Base-by-base conservation (phyloP, 2,113 vertebrate species). In the Pteropus alecto region DNA sequence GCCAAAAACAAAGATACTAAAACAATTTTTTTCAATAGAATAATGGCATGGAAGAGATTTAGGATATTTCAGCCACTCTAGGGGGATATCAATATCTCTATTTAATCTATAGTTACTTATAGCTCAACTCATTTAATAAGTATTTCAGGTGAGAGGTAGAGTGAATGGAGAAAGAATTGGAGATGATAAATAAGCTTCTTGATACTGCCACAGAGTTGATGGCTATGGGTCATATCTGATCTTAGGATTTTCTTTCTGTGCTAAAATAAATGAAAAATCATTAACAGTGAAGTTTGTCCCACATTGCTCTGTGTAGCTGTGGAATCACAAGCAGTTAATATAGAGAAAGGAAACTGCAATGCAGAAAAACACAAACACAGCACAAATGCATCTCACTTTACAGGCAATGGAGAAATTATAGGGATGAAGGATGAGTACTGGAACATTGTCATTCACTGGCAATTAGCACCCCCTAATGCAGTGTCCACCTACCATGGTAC, bases 261-360 rank as follows among this genome's bases (percentile, higher is more conserved):
- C 18, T 70, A 71, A 91, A 88, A 70, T 85, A 81, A 90, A 41
- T 73, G 54, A n/a, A 81, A 90, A 85, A 76, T 30, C 6, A 2
- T 86, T 54, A 71, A 48, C 12, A 90, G 56, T 87, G 35, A 77
- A 61, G 7, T 77, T 6, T 71, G 30, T 60, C 41, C 46, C 12
- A 38, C 28, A 9, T 71, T 61, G 13, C 19, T 83, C 43, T 82
- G 10, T 38, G 16, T 78, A 54, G 22, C 65, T 95, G 2, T 58
- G 83, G 63, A 95, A 65, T 51, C 71, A 85, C 11, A 96, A 87
- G 41, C 30, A 95, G 67, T 78, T 88, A 87, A 60, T 83, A 60
- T 41, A 93, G 88, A 30, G 33, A 63, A 93, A 96, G 63, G 5
- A 58, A 90, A 43, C 15, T 35, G 70, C 41, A 71, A 16, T 89